These are phyloP conservation scores for Villa cingulata DNA, from an alignment of 2,888 invertebrate species.

Conservation along the genomic window DNA sequence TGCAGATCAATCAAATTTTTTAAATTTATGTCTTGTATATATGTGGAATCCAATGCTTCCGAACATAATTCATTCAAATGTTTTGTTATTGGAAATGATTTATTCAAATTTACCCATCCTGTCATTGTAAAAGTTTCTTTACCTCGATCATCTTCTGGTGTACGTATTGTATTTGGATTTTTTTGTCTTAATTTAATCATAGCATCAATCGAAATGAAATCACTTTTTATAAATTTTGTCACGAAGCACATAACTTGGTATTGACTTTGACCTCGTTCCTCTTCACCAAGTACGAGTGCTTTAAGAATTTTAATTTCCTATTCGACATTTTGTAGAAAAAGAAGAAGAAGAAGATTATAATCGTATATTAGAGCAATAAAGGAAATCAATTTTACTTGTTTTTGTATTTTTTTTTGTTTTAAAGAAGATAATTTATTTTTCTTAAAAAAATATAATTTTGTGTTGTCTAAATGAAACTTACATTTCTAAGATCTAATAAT, in stretches of 20 bases:
- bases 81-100: conserved; percentile 54
- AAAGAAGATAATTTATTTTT: too few relatives aligned
- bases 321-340: too few relatives aligned
- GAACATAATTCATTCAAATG: conserved; percentile 64
- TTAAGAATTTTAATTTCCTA: conserved; percentile 89
- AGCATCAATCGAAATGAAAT: conserved; percentile 91
- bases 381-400: too few relatives aligned
- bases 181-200: conserved; percentile 88
- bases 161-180: conserved; percentile 76
- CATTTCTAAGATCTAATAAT: conserved; percentile 87
- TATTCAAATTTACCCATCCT: conserved; percentile 57
- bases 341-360: too few relatives aligned
- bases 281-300: conserved; percentile 80
- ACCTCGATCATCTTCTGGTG: conserved; percentile 81
- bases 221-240: conserved; percentile 76
- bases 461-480: too few relatives aligned
- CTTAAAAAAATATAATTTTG: too few relatives aligned
- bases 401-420: too few relatives aligned
- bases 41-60: conserved; percentile 62
- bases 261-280: conserved; percentile 79
- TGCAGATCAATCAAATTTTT: conserved; percentile 65
- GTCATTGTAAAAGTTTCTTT: conserved; percentile 74
- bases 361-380: too few relatives aligned
- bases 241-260: conserved; percentile 86
- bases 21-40: conserved; percentile 63